These are phyloP conservation scores for Sebastes vulpes DNA, from an alignment of 2,797 vertebrate genomes.

Conservation along the genomic window DNA sequence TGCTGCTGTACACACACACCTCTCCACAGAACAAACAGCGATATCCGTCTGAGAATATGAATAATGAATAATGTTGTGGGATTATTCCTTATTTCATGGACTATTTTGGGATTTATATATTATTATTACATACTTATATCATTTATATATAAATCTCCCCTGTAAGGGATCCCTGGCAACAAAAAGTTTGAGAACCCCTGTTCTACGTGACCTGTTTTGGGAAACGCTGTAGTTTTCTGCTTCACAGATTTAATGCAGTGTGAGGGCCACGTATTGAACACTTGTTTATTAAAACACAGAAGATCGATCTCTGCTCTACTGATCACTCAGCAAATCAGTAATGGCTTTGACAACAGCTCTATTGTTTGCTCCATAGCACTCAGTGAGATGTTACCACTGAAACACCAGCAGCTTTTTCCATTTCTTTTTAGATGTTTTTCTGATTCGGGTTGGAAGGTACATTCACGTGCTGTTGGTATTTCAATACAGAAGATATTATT, in stretches of 20 bases:
- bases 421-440: background rate
- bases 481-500: background rate
- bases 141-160: no score
- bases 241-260: background rate
- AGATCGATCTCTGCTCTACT: slow-evolving; percentile 6
- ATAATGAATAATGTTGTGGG: no score
- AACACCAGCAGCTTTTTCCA: background rate
- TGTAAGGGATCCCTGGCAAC: no score
- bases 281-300: slow-evolving; percentile 18
- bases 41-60: no score
- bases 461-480: background rate
- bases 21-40: no score
- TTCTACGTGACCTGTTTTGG: background rate
- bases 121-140: no score
- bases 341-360: slow-evolving; percentile 9
- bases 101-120: no score
- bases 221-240: background rate
- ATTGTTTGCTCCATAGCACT: background rate
- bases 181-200: no score
- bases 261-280: background rate
- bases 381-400: background rate
- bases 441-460: background rate
- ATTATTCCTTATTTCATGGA: no score
- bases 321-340: slow-evolving; percentile 31
- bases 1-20: no score